Evolutionary conservation across 2,797 vertebrate genomes (phyloP).

Genomic region (Pipistrellus pipistrellus): DNA sequence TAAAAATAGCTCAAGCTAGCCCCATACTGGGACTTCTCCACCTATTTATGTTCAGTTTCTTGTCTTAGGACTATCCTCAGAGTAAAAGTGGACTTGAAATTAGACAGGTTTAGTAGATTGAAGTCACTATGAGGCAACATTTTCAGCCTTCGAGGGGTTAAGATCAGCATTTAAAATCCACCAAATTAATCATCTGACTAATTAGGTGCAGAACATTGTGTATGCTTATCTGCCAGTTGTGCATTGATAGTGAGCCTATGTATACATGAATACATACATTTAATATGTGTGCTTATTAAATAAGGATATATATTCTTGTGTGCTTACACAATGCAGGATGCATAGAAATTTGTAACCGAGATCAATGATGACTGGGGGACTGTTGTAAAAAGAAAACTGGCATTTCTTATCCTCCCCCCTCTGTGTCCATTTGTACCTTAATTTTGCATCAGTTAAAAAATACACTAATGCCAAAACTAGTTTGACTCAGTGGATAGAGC

Average conservation of each 20-base stretch:
- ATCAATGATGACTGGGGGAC: not conserved
- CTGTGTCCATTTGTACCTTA: not conserved
- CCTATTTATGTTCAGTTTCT: conserved; percentile 33
- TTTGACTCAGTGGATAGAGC: too few species aligned
- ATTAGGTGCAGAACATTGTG: not conserved
- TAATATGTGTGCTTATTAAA: not conserved
- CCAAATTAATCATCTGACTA: conserved; percentile 17
- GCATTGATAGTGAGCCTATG: not conserved
- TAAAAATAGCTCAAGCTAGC: conserved; percentile 30
- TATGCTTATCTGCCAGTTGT: not conserved
- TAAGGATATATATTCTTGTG: not conserved
- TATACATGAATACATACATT: not conserved
- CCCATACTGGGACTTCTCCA: conserved; percentile 3
- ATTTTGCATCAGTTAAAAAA: conserved; percentile 50
- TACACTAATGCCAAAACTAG: not conserved
- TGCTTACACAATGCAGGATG: not conserved
- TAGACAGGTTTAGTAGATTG: not conserved
- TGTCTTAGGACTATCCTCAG: conserved; percentile 43
- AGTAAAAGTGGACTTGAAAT: conserved; percentile 31
- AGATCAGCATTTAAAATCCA: conserved; percentile 38
- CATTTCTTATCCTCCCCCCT: not conserved
- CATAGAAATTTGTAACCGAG: conserved; percentile 1
- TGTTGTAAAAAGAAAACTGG: conserved; percentile 6
- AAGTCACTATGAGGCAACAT: conserved; percentile 40
- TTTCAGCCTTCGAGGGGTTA: conserved; percentile 31